A percentile compares a stretch with the other conserved stretches of the same genome.
phyloP scores from a whole-genome alignment of 92 coral and sea anemone genomes.

The Montipora capitata region DNA sequence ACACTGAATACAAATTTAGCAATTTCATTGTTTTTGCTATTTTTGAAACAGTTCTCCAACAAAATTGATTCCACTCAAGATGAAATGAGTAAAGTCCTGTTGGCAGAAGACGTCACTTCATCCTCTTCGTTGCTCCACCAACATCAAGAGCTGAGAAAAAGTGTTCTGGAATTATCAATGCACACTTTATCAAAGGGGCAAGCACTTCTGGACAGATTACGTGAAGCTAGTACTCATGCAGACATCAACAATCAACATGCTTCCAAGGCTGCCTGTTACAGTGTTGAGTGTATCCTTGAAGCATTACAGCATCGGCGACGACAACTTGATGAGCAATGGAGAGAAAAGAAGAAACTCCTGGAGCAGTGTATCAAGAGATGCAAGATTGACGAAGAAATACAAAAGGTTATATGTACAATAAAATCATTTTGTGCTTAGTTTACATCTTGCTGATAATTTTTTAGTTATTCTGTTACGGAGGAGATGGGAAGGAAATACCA shows the following conservation, averaged over 20 bases:
- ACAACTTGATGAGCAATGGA: constrained; percentile 96
- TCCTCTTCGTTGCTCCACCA: constrained; percentile 94
- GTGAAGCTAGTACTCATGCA: constrained; percentile 96
- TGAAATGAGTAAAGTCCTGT: constrained; percentile 91
- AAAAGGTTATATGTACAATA: constrained; percentile 56
- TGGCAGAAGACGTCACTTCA: constrained; percentile 93
- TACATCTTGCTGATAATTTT: too few relatives aligned
- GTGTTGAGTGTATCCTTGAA: constrained; percentile 94
- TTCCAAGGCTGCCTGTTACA: constrained; percentile 96
- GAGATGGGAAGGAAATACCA: too few relatives aligned
- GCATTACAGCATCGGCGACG: constrained; percentile 92
- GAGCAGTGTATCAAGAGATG: constrained; percentile 97
- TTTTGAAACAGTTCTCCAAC: constrained; percentile 83
- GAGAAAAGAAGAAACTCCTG: constrained; percentile 85
- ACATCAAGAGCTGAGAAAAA: constrained; percentile 95
- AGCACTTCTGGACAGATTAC: constrained; percentile 89
- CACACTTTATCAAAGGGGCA: constrained; percentile 98
- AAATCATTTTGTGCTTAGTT: too few relatives aligned
- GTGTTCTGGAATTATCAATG: constrained; percentile 96
- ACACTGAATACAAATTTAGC: neutral
- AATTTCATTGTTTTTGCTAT: neutral
- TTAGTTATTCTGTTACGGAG: too few relatives aligned
- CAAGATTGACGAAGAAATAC: constrained; percentile 94
- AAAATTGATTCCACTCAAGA: constrained; percentile 90
- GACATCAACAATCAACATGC: constrained; percentile 99